Evolutionary conservation across 2,797 vertebrate species (phyloP).

Genomic region (Rachycentron canadum): DNA sequence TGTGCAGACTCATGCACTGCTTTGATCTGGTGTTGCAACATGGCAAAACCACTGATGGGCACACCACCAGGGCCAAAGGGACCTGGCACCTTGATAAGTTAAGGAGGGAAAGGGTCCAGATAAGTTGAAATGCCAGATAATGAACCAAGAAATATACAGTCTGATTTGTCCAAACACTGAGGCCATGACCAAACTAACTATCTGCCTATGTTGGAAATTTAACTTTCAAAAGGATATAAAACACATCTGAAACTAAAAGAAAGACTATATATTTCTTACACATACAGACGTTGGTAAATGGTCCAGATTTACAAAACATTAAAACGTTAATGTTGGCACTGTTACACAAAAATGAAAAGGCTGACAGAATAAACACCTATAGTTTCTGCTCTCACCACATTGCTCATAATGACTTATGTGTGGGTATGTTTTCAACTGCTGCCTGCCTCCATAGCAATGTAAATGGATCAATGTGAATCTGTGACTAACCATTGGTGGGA

Average conservation of each 20-base stretch:
- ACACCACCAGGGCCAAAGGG: constrained; percentile 75
- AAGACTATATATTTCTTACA: not conserved
- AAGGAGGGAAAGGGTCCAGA: not conserved
- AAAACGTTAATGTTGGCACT: too few relatives aligned
- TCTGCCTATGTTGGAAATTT: not conserved
- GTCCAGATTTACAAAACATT: not conserved
- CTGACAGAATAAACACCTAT: not conserved
- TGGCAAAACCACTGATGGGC: constrained; percentile 91
- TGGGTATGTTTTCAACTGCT: constrained; percentile 37
- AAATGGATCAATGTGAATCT: constrained; percentile 57
- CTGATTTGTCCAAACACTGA: not conserved
- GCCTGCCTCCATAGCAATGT: constrained; percentile 38
- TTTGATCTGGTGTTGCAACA: constrained; percentile 97
- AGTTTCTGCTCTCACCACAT: not conserved
- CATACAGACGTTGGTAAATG: not conserved
- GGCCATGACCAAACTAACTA: not conserved
- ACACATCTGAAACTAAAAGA: not conserved
- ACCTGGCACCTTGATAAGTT: constrained; percentile 75
- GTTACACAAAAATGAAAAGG: not conserved
- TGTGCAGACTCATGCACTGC: constrained; percentile 93
- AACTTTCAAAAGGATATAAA: not conserved
- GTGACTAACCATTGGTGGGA: constrained; percentile 94
- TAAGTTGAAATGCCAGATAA: constrained; percentile 8
- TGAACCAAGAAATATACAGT: not conserved
- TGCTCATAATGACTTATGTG: constrained; percentile 8